Conservation (phyloP, 1,140 invertebrate species). For the Diabrotica virgifera region DNA sequence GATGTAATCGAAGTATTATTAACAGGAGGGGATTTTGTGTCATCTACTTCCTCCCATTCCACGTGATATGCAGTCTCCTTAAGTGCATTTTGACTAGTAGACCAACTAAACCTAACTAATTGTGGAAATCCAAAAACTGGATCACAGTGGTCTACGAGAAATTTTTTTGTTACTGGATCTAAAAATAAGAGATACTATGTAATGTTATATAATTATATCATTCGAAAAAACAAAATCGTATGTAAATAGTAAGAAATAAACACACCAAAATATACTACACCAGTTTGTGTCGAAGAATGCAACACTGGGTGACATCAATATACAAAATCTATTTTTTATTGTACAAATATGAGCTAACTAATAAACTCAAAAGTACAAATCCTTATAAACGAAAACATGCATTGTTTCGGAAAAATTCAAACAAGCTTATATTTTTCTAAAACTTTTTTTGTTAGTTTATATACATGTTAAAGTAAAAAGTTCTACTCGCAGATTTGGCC, state of each 20-base stretch:
- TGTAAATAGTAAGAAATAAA: neutral
- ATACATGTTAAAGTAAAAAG: no score
- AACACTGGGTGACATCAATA: no score
- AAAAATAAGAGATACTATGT: conserved; percentile 22
- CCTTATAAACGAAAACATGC: no score
- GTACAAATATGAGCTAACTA: no score
- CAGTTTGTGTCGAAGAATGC: no score
- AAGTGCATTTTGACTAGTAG: conserved; percentile 82
- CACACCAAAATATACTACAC: no score
- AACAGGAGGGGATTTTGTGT: conserved; percentile 38
- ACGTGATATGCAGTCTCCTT: conserved; percentile 70
- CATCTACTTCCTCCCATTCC: conserved; percentile 64
- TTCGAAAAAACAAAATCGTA: neutral
- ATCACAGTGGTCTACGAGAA: conserved; percentile 80
- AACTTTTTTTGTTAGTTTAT: no score
- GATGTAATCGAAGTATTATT: conserved; percentile 52
- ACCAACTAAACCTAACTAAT: conserved; percentile 98
- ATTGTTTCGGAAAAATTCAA: no score
- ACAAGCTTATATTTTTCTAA: no score
- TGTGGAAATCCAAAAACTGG: conserved; percentile 93
- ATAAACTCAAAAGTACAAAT: no score
- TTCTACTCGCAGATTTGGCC: no score
- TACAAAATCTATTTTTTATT: no score
- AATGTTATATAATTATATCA: neutral
- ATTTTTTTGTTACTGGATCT: conserved; percentile 95